These are phyloP conservation scores for Bilobella aurantiaca DNA, from an alignment of 1,140 invertebrate genomes.

Conservation along the genomic window DNA sequence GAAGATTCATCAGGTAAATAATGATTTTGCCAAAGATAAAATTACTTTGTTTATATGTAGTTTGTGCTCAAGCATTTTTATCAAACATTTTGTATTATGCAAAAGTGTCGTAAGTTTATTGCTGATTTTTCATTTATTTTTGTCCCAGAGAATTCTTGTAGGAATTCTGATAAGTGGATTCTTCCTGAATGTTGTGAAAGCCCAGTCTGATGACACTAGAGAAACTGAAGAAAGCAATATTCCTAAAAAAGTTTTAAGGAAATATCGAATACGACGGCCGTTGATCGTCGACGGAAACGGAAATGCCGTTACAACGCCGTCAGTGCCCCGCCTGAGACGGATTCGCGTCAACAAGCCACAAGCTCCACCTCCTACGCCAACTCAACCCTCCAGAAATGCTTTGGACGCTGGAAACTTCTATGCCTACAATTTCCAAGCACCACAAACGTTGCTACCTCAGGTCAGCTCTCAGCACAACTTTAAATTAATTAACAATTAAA, in stretches of 20 bases:
- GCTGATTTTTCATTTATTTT: not conserved
- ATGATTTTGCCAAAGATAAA: too few relatives aligned
- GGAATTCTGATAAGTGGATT: not conserved
- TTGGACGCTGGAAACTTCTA: not conserved
- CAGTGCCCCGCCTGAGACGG: slow-evolving; percentile 19
- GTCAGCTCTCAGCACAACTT: not conserved
- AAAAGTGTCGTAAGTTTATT: not conserved
- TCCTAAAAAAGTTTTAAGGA: slow-evolving; percentile 29
- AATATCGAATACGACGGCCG: slow-evolving; percentile 29
- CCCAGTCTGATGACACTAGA: not conserved
- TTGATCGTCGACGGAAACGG: slow-evolving; percentile 27
- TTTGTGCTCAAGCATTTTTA: too few relatives aligned
- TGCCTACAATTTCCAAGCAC: not conserved
- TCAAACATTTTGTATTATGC: too few relatives aligned
- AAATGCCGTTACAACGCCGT: slow-evolving; percentile 5
- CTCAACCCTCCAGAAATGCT: not conserved
- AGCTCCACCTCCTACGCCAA: slow-evolving; percentile 2
- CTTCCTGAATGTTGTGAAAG: not conserved
- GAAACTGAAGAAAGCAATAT: slow-evolving; percentile 22
- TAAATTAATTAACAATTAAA: not conserved
- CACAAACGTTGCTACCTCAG: not conserved
- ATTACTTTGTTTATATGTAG: too few relatives aligned
- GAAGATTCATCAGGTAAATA: too few relatives aligned
- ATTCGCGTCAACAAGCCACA: slow-evolving; percentile 26
- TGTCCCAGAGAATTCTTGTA: not conserved